A percentile compares a stretch with the other conserved stretches of the same genome.
phyloP scores from a whole-genome alignment of 1,140 invertebrate genomes.

The Akabosia matsudoensis region DNA sequence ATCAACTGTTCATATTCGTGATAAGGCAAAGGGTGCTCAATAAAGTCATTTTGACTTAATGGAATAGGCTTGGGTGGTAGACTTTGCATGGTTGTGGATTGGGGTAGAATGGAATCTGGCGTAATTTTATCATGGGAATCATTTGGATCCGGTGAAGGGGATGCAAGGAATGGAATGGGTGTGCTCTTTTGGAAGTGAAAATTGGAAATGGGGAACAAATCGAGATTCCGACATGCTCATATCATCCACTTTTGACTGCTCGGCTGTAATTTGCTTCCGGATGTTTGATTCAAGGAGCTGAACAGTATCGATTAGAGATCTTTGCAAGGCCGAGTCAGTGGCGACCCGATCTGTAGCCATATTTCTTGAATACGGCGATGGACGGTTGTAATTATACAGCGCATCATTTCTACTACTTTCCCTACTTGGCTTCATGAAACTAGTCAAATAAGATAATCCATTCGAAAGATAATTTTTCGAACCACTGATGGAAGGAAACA shows the following conservation, averaged over 20 bases:
- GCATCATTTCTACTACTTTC: background rate
- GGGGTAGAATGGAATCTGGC: too few species aligned
- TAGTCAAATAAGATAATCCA: background rate
- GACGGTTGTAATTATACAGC: background rate
- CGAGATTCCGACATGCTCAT: background rate
- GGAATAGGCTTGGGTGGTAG: too few species aligned
- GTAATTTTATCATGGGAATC: too few species aligned
- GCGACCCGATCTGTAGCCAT: background rate
- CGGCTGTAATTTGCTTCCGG: too few species aligned
- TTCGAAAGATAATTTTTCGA: background rate
- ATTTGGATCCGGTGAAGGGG: too few species aligned
- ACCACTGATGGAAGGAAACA: background rate
- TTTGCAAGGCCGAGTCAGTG: background rate
- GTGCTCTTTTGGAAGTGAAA: background rate
- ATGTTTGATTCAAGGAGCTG: background rate
- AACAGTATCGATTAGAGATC: background rate
- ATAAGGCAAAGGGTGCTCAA: constrained; percentile 5
- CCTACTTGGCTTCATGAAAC: background rate
- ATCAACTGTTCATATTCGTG: background rate
- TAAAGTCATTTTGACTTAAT: background rate
- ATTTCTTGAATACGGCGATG: background rate
- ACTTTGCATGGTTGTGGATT: too few species aligned
- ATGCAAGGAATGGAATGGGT: too few species aligned
- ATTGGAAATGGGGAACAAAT: background rate
- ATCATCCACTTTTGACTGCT: background rate